Base-by-base conservation (phyloP, 2,113 vertebrate genomes). In the Cromileptes altivelis region DNA sequence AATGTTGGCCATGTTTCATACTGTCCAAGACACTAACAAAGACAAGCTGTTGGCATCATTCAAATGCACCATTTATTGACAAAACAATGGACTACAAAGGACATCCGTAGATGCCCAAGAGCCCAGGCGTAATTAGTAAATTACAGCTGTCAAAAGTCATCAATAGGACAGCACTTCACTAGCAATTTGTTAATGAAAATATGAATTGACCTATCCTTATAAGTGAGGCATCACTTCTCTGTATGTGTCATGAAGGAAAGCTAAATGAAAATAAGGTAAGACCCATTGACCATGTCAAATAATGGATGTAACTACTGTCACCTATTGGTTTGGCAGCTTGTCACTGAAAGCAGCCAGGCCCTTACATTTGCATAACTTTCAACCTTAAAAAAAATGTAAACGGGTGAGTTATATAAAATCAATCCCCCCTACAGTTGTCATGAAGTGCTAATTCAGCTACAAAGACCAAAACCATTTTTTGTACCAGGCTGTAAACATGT, bases 1-100 rank as follows among this genome's bases (percentile, higher is more conserved):
- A 6, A 33, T 33, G 27, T 23, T 23, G 25, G 12, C 13, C 13
- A 21, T 30, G 23, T 15, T 27, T 70, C n/a, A 52, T 30, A 10
- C 52, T 25, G 6, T 63, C 33, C 9, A 55, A 47, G 4, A 55
- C 8, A 30, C 42, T 37, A 52, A 47, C 18, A 55, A 42, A 76
- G 47, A 45, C 7, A 49, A 69, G 23, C 53, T 67, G n/a, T 75
- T 15, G 40, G 19, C 15, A 65, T 68, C 13, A 67, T 69, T 47
- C 4, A 37, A 58, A 58, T 47, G 42, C 18, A 47, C 25, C 19
- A 55, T 30, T 33, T 52, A 63, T 42, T 57, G 58, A 33, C 42
- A n/a, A 40, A 47, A 47, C 40, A 30, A 47, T 55, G 23, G 25
- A 52, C 12, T 25, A 60, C 45, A 42, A 30, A 42, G 45, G 25